phyloP scores from a whole-genome alignment of 2,113 vertebrate species.

The Cryptomyrus ogoouensis region DNA sequence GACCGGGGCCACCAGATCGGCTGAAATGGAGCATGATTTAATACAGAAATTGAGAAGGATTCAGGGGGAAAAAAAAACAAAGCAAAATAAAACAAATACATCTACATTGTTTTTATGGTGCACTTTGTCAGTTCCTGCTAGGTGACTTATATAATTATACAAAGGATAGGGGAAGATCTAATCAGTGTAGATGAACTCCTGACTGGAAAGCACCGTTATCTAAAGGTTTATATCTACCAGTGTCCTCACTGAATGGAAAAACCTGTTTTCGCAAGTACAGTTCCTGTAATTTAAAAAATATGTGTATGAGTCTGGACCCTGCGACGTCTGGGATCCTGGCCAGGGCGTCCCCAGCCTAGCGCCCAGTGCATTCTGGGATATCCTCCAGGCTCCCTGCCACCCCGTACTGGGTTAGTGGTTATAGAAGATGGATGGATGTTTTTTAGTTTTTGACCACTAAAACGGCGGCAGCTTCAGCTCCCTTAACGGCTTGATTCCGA shows the following conservation, averaged over 20 bases:
- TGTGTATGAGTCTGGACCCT: not conserved
- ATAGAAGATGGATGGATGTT: not conserved
- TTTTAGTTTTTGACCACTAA: not conserved
- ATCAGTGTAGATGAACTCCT: not conserved
- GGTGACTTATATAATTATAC: not conserved
- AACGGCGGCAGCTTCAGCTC: not conserved
- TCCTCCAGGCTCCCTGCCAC: not conserved
- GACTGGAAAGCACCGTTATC: not conserved
- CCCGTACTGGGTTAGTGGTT: not conserved
- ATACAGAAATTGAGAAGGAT: not conserved
- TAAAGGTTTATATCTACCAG: not conserved
- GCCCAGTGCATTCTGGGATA: not conserved
- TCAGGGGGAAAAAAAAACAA: not conserved
- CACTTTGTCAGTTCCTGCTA: not conserved
- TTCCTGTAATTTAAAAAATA: not conserved
- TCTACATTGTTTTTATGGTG: not conserved
- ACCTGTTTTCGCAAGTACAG: not conserved
- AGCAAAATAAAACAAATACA: not conserved
- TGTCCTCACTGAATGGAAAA: not conserved
- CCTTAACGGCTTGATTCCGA: not conserved
- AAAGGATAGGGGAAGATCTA: not conserved
- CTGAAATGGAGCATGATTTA: not conserved
- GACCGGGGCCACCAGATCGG: not conserved
- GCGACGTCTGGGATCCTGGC: not conserved
- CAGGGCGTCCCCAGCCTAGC: not conserved